Evolutionary conservation across 35 echinoderm and acorn worm genomes (phyloP).

Genomic region (Apostichopus japonicus): DNA sequence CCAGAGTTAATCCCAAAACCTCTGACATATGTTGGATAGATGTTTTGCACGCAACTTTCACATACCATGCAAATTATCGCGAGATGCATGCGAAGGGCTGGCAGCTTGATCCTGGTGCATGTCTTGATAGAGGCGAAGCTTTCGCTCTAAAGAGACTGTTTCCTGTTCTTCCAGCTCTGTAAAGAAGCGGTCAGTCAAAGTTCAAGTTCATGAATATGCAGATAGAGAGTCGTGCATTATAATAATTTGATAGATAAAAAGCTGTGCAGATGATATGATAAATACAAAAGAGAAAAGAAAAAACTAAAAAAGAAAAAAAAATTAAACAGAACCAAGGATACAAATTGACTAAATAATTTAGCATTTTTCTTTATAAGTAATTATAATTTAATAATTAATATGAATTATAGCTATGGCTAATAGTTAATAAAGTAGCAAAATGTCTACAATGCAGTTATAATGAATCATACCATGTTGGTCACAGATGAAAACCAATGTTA

Average conservation of each 20-base stretch:
- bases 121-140: conserved; percentile 82
- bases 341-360: no score
- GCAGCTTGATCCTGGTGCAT: conserved; percentile 75
- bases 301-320: no score
- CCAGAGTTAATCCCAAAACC: no score
- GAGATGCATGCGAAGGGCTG: conserved; percentile 65
- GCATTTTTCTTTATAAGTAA: no score
- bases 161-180: conserved; percentile 68
- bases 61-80: conserved; percentile 63
- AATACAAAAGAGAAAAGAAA: no score
- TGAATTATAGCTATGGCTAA: no score
- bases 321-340: no score
- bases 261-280: conserved; percentile 17
- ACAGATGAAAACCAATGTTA: no score
- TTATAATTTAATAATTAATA: no score
- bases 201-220: conserved; percentile 15
- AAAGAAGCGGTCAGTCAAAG: conserved; percentile 41
- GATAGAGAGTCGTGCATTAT: not conserved
- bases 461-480: no score
- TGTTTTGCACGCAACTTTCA: conserved; percentile 5
- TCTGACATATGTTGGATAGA: not conserved
- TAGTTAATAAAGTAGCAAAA: no score
- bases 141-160: conserved; percentile 80
- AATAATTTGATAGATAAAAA: not conserved
- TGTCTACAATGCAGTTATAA: no score